Conservation (phyloP, 2,888 invertebrate species). For the Calameuta pallipes region DNA sequence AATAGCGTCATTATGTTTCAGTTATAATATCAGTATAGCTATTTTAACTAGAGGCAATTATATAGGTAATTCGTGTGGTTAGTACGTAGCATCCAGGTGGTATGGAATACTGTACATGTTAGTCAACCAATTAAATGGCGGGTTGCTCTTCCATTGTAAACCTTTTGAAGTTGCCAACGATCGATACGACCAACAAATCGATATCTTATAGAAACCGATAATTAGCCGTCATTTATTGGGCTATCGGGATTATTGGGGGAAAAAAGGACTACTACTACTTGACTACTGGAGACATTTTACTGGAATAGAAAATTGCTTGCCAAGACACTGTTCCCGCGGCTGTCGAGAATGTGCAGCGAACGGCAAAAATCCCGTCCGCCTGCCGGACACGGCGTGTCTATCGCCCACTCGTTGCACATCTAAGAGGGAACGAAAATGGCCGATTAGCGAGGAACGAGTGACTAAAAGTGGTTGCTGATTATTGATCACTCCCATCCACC, state of each 20-base stretch:
- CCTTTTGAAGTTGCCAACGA: background rate
- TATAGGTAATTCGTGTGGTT: background rate
- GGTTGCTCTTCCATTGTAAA: background rate
- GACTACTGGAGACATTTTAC: background rate
- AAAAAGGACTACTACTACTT: background rate
- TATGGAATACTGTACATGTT: background rate
- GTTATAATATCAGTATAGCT: background rate
- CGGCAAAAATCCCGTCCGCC: slow-evolving; percentile 74
- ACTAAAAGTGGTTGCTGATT: background rate
- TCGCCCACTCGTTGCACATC: slow-evolving; percentile 74
- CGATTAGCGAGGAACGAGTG: background rate
- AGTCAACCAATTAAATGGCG: background rate
- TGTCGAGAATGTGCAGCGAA: slow-evolving; percentile 74
- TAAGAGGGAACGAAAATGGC: slow-evolving; percentile 36
- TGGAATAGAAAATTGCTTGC: slow-evolving; percentile 44
- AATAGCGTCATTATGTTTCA: background rate
- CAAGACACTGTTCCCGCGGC: slow-evolving; percentile 72
- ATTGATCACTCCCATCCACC: background rate
- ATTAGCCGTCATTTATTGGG: background rate
- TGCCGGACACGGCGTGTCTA: slow-evolving; percentile 72
- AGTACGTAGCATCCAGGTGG: background rate
- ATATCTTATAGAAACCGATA: background rate
- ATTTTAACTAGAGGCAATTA: background rate
- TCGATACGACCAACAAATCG: background rate
- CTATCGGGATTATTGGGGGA: background rate